Base-by-base conservation (phyloP, 1,140 invertebrate species). In the Lasaia peninsularis region DNA sequence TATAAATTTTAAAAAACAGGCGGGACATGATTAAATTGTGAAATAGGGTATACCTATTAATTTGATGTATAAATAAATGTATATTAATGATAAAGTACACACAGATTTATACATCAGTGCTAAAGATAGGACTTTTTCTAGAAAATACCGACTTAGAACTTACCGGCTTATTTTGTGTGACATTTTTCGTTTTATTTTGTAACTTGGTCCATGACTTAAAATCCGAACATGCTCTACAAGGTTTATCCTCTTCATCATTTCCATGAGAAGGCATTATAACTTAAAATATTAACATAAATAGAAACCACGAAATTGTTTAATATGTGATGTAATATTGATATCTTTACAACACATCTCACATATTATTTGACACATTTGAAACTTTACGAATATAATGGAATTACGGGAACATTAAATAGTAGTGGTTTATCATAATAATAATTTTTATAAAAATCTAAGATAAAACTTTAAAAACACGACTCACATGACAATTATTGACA, bases 151-250 rank as follows among this genome's bases (percentile, higher is more conserved):
- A 71, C 71, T 63, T 50, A 53, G 10, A 60, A 72, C 80, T 86
- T 56, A 83, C 80, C 77, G 65, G 65, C 74, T 75, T 80, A 40
- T 18, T 73, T n/a, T 71, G 56, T 10, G 69, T 2, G 8, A 60
- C 40, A 21, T 62, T 58, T 50, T 71, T 78, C 6, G 62, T 35
- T 63, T 77, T 82, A 51, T 91, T 92, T 63, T 94, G 93, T 51
- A 89, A 77, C 66, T 93, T 94, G 4, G 92, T 90, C 94, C 94
- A 95, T 11, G 91, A 90, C 80, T 93, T 94, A 60, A 95, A 95
- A 75, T 95, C 94, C 24, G 91, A 92, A 68, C 94, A 95, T 0
- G 93, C 92, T 65, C 94, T 91, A 66, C 94, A 95, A 37, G 89
- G 89, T 52, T 86, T 89, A 49, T 88, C 83, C 37, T 88, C 86